Conservation (phyloP, 2,113 vertebrate genomes). For the Carollia perspicillata region DNA sequence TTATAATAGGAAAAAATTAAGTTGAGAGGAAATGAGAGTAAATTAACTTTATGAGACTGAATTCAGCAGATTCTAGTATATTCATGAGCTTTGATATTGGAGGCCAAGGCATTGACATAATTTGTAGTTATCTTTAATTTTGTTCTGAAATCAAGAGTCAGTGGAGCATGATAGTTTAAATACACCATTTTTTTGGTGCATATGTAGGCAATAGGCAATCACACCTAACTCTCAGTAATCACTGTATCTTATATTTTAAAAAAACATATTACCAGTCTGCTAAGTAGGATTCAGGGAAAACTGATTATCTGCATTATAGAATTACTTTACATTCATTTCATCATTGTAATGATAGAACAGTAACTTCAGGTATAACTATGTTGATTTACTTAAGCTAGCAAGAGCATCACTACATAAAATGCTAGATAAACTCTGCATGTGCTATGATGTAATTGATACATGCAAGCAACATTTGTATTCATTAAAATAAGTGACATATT, state of each 20-base stretch:
- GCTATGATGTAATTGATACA: not conserved
- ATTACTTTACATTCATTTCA: conserved; percentile 54
- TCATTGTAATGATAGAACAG: conserved; percentile 42
- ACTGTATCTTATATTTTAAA: conserved; percentile 53
- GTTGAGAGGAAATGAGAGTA: conserved; percentile 55
- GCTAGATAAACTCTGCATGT: not conserved
- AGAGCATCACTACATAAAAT: conserved; percentile 30
- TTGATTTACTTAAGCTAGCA: conserved; percentile 36
- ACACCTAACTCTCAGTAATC: conserved; percentile 61
- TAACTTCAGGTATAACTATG: conserved; percentile 15
- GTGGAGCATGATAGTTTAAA: conserved; percentile 58
- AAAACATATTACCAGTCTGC: conserved; percentile 57
- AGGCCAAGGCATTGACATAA: conserved; percentile 48
- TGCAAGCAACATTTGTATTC: conserved; percentile 46
- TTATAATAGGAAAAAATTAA: conserved; percentile 3
- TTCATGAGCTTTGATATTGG: conserved; percentile 59
- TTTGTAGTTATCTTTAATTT: conserved; percentile 59
- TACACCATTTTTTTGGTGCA: conserved; percentile 61
- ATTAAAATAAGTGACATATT: conserved; percentile 48
- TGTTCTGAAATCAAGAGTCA: conserved; percentile 71
- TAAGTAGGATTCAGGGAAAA: conserved; percentile 61
- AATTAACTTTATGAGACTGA: conserved; percentile 19
- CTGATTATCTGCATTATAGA: conserved; percentile 64
- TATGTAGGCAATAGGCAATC: conserved; percentile 67
- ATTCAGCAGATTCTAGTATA: conserved; percentile 55